Percentiles rank a stretch among this genome's conserved stretches.
Conservation (phyloP, 1,140 invertebrate genomes). For the Pogonognathellus flavescens region DNA sequence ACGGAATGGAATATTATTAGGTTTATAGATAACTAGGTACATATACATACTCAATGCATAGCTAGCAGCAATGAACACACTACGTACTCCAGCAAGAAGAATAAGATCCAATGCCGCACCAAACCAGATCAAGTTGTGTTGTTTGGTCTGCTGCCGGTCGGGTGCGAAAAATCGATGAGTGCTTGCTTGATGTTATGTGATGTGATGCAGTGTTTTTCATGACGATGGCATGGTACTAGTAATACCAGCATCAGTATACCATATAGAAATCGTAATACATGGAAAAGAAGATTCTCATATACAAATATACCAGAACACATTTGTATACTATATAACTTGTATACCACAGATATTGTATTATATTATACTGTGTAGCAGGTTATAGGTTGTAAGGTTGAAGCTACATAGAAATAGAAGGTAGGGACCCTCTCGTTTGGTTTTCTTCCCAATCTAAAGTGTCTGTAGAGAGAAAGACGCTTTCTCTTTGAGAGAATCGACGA, state of each 20-base stretch:
- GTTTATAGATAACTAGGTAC: conserved; percentile 19
- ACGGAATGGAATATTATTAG: background rate
- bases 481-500: background rate
- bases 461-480: conserved; percentile 25
- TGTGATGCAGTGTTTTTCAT: conserved; percentile 18
- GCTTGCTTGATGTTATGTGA: conserved; percentile 34
- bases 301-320: too few species aligned
- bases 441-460: conserved; percentile 27
- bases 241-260: background rate
- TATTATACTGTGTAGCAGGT: background rate
- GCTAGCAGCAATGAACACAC: too few species aligned
- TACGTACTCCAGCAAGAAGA: too few species aligned
- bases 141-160: background rate
- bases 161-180: conserved; percentile 46
- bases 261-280: too few species aligned
- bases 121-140: conserved; percentile 36
- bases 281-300: too few species aligned
- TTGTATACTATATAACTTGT: too few species aligned
- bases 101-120: background rate
- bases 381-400: conserved; percentile 24
- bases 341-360: background rate
- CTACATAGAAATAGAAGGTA: background rate
- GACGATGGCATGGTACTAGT: background rate
- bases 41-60: background rate
- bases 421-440: background rate